Evolutionary conservation across 2,113 vertebrate genomes (phyloP).

Genomic region (Tachycineta bicolor): DNA sequence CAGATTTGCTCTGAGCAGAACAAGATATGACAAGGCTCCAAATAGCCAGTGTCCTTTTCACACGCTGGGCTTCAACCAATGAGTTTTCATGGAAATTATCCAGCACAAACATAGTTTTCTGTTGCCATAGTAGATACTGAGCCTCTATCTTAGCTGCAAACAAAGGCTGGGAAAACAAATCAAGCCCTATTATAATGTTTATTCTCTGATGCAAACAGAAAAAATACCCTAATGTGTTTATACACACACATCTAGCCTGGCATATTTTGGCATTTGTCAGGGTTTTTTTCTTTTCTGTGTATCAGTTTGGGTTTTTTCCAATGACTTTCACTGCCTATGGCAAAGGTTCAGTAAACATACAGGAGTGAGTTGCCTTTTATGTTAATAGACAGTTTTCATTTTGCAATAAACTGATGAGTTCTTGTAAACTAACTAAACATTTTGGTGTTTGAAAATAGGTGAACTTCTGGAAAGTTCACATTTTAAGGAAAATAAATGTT

Average conservation of each 20-base stretch:
- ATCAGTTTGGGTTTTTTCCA: not conserved
- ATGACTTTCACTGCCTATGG: not conserved
- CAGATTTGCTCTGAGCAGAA: not conserved
- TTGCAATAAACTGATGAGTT: not conserved
- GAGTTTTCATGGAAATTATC: conserved; percentile 25
- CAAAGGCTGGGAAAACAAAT: conserved; percentile 10
- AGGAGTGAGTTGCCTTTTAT: not conserved
- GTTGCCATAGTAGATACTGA: conserved; percentile 33
- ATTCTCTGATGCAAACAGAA: conserved; percentile 13
- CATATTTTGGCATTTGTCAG: not conserved
- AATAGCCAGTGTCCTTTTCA: not conserved
- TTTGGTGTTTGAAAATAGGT: not conserved
- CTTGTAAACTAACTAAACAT: not conserved
- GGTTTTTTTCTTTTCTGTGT: not conserved
- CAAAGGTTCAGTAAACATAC: conserved; percentile 11
- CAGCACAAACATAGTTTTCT: not conserved
- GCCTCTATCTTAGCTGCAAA: not conserved
- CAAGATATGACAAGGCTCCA: not conserved
- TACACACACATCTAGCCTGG: not conserved
- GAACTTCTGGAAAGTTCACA: not conserved
- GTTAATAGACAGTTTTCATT: not conserved
- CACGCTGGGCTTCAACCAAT: not conserved
- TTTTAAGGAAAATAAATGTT: not conserved
- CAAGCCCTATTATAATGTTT: conserved; percentile 9
- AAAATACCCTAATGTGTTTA: not conserved